Conservation (phyloP, 1,140 invertebrate genomes). For the Drosophila subpulchrella region DNA sequence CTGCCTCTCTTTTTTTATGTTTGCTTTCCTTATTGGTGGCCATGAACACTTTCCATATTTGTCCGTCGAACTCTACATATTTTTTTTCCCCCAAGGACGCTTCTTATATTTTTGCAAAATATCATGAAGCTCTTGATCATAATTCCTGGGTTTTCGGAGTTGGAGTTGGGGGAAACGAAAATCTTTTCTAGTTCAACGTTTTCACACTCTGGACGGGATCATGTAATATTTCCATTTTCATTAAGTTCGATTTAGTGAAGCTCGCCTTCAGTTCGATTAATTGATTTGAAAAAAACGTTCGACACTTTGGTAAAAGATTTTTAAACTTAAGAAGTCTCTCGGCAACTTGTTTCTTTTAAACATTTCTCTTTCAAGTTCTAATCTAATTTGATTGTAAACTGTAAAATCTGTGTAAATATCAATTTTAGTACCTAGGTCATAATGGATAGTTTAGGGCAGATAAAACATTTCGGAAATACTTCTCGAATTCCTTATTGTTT, state of each 20-base stretch:
- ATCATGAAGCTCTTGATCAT: not conserved
- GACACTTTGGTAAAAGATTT: not conserved
- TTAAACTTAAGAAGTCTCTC: not conserved
- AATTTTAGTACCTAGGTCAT: not conserved
- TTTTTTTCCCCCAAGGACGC: not conserved
- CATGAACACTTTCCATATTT: constrained; percentile 8
- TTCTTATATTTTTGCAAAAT: not conserved
- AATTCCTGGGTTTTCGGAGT: not conserved
- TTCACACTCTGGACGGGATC: not conserved
- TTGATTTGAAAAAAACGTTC: not conserved
- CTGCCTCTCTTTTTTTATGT: not conserved
- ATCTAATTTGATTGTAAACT: not conserved
- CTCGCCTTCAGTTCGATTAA: not conserved
- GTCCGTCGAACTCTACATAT: constrained; percentile 3
- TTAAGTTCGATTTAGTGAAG: not conserved
- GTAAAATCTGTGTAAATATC: constrained; percentile 6
- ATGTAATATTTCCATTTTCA: constrained; percentile 6
- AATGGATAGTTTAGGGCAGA: not conserved
- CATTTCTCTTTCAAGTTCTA: constrained; percentile 1
- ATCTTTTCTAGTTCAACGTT: not conserved
- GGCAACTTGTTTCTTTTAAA: not conserved
- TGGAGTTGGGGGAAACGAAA: not conserved
- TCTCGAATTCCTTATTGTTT: constrained; percentile 5
- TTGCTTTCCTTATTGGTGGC: not conserved
- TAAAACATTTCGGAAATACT: not conserved